phyloP scores from a whole-genome alignment of 2,888 invertebrate genomes.

The Campoplex nolae region DNA sequence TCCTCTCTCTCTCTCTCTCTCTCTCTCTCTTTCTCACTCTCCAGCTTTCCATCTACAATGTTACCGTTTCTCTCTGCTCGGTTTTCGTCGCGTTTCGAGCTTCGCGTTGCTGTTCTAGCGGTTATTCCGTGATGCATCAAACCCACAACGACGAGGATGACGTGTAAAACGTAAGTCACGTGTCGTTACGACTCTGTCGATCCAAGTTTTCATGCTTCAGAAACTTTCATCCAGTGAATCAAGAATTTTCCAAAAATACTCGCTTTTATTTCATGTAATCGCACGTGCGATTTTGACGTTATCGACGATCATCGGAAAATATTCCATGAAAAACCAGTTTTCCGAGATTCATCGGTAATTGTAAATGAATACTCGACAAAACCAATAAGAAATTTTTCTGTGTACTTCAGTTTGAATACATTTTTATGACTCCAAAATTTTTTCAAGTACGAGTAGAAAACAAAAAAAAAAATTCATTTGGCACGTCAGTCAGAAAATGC shows the following conservation, averaged over 20 bases:
- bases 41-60: conserved; percentile 35
- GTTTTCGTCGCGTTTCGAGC: conserved; percentile 35
- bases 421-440: background rate
- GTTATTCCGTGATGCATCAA: conserved; percentile 42
- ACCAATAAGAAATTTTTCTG: background rate
- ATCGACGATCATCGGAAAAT: background rate
- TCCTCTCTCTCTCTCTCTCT: conserved; percentile 43
- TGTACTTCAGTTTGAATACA: background rate
- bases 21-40: conserved; percentile 33
- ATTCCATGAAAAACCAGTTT: background rate
- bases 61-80: conserved; percentile 37
- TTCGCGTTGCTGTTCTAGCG: conserved; percentile 39
- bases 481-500: conserved; percentile 5
- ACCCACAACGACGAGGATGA: conserved; percentile 20
- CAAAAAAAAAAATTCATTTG: conserved; percentile 34
- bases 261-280: background rate
- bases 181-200: background rate
- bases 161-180: background rate
- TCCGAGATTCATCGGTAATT: background rate
- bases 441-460: background rate
- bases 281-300: background rate
- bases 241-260: background rate
- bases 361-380: background rate
- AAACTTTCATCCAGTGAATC: background rate
- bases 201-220: conserved; percentile 7